Evolutionary conservation across 2,888 invertebrate genomes (phyloP).

Genomic region (Drosophila bunnanda): DNA sequence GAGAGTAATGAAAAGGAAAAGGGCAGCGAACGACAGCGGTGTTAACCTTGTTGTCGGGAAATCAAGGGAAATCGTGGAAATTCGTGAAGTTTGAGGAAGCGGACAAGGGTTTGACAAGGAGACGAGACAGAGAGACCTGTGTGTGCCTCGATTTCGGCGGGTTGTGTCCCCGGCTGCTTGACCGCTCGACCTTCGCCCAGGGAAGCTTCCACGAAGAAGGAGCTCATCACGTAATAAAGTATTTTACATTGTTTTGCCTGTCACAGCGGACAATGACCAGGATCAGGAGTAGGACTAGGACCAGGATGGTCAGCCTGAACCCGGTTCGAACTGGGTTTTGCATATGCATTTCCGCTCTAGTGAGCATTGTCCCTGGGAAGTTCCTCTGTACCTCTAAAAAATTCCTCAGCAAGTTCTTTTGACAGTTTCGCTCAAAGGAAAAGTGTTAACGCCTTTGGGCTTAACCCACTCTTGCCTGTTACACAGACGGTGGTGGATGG

Average conservation of each 20-base stretch:
- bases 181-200: slow-evolving; percentile 27
- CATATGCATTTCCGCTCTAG: slow-evolving; percentile 55
- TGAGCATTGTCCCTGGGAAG: slow-evolving; percentile 61
- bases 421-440: slow-evolving; percentile 5
- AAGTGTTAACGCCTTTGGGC: slow-evolving; percentile 62
- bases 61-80: neutral
- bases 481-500: slow-evolving; percentile 3
- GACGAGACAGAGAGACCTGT: slow-evolving; percentile 39
- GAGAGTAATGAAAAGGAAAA: slow-evolving; percentile 24
- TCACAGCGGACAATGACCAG: slow-evolving; percentile 30
- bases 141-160: slow-evolving; percentile 39
- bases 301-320: slow-evolving; percentile 2
- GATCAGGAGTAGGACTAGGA: neutral
- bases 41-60: slow-evolving; percentile 38
- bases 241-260: slow-evolving; percentile 50
- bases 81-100: slow-evolving; percentile 20
- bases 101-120: slow-evolving; percentile 30
- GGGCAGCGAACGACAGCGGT: slow-evolving; percentile 20
- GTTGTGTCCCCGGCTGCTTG: slow-evolving; percentile 38
- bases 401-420: neutral
- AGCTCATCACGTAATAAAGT: slow-evolving; percentile 58
- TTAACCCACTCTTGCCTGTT: slow-evolving; percentile 19
- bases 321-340: neutral
- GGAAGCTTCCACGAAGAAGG: neutral
- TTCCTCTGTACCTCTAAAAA: neutral